Conservation (phyloP, 2,888 invertebrate genomes). For the Agriotes lineatus region DNA sequence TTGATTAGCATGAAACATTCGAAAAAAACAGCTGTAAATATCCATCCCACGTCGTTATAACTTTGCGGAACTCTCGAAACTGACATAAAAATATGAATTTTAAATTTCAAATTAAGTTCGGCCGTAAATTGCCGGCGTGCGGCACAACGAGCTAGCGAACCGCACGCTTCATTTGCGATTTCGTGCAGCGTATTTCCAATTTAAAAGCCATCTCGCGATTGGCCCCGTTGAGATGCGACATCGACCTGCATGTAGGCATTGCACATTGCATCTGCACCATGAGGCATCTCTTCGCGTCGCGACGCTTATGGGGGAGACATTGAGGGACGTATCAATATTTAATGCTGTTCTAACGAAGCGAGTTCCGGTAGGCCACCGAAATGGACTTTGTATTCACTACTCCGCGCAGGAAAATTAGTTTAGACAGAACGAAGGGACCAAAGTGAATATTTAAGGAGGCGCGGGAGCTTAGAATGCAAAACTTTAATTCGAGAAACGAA, state of each 20-base stretch:
- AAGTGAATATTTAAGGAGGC: slow-evolving; percentile 17
- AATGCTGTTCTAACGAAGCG: not conserved
- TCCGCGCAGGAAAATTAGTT: slow-evolving; percentile 7
- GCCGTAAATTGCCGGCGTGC: slow-evolving; percentile 31
- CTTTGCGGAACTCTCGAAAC: slow-evolving; percentile 20
- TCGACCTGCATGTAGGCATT: slow-evolving; percentile 29
- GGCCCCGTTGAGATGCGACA: slow-evolving; percentile 29
- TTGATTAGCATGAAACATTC: slow-evolving; percentile 30
- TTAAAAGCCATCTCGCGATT: slow-evolving; percentile 30
- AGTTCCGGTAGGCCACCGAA: not conserved
- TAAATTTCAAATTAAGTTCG: slow-evolving; percentile 27
- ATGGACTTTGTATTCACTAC: slow-evolving; percentile 6
- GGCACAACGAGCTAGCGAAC: no score
- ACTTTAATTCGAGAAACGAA: not conserved
- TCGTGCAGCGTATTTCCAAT: slow-evolving; percentile 29
- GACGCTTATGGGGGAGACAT: not conserved
- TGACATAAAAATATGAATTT: slow-evolving; percentile 31
- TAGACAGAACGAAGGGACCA: slow-evolving; percentile 6
- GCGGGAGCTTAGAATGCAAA: not conserved
- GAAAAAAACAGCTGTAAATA: slow-evolving; percentile 20
- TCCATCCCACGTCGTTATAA: slow-evolving; percentile 27
- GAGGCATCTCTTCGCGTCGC: not conserved
- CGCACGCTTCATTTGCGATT: slow-evolving; percentile 3
- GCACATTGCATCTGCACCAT: slow-evolving; percentile 10
- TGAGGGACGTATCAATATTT: not conserved